phyloP scores from a whole-genome alignment of 2,113 vertebrate species.

The Eretmochelys imbricata region DNA sequence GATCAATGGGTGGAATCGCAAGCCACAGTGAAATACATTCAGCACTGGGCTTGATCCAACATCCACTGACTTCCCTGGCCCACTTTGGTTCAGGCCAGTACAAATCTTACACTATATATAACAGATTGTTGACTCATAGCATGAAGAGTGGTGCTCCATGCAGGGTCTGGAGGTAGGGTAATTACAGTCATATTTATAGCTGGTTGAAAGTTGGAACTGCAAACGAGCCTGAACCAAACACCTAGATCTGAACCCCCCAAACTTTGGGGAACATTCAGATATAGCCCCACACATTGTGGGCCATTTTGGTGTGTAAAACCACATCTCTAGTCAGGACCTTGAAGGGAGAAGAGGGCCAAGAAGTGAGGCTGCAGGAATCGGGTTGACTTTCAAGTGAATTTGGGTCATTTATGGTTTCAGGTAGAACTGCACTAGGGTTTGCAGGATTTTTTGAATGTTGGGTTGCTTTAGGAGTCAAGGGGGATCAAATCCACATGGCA shows the following conservation, averaged over 20 bases:
- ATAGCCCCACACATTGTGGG: rapidly evolving
- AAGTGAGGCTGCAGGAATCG: neutral
- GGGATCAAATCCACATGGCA: rapidly evolving
- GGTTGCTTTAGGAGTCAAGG: rapidly evolving
- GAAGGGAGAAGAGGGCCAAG: neutral
- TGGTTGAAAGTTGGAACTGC: neutral
- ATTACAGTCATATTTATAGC: rapidly evolving
- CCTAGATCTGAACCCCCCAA: neutral
- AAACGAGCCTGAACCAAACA: neutral
- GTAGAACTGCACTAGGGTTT: neutral
- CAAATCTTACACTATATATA: too few species aligned
- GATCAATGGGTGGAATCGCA: neutral
- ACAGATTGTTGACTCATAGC: neutral
- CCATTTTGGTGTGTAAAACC: neutral
- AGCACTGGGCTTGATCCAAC: neutral
- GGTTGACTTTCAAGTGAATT: neutral
- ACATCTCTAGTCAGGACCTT: neutral
- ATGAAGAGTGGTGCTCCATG: neutral
- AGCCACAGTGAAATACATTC: neutral
- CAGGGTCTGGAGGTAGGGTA: neutral
- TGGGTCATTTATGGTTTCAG: neutral
- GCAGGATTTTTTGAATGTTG: neutral
- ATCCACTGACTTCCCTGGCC: rapidly evolving
- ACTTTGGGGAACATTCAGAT: neutral
- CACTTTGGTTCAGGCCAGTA: neutral